Conservation (phyloP, 2,888 invertebrate genomes). For the Smittia aterrima region DNA sequence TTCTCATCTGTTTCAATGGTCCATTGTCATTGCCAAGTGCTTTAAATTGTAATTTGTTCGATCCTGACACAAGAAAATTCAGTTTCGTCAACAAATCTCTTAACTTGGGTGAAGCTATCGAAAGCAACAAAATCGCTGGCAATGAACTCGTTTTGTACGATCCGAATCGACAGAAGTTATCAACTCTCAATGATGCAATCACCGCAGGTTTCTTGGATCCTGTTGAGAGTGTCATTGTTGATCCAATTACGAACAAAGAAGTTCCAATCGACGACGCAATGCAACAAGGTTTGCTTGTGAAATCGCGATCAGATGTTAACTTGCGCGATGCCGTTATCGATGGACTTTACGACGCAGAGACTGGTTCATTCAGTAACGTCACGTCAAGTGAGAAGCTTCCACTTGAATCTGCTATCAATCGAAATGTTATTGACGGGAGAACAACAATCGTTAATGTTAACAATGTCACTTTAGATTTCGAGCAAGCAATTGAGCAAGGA, state of each 20-base stretch:
- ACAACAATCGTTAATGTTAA: conserved; percentile 33
- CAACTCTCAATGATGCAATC: conserved; percentile 63
- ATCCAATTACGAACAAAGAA: conserved; percentile 59
- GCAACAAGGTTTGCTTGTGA: conserved; percentile 60
- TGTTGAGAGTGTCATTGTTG: conserved; percentile 59
- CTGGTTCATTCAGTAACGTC: conserved; percentile 55
- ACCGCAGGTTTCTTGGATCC: conserved; percentile 59
- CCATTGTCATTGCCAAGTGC: conserved; percentile 64
- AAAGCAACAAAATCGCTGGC: conserved; percentile 58
- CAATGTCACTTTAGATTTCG: conserved; percentile 33
- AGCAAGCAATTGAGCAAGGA: conserved; percentile 65
- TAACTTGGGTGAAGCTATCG: conserved; percentile 58
- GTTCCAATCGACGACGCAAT: conserved; percentile 65
- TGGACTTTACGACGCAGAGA: conserved; percentile 58
- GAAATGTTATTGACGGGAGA: conserved; percentile 35
- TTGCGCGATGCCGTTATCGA: conserved; percentile 61
- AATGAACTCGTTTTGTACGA: conserved; percentile 62
- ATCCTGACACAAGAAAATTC: conserved; percentile 57
- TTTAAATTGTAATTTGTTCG: conserved; percentile 60
- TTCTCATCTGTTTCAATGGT: conserved; percentile 58
- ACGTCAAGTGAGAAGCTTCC: conserved; percentile 30
- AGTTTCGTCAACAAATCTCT: conserved; percentile 57
- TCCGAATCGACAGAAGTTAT: conserved; percentile 60
- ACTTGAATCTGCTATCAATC: conserved; percentile 33
- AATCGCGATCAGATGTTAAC: conserved; percentile 60